phyloP scores from a whole-genome alignment of 2,113 vertebrate genomes.

The Macrotis lagotis region DNA sequence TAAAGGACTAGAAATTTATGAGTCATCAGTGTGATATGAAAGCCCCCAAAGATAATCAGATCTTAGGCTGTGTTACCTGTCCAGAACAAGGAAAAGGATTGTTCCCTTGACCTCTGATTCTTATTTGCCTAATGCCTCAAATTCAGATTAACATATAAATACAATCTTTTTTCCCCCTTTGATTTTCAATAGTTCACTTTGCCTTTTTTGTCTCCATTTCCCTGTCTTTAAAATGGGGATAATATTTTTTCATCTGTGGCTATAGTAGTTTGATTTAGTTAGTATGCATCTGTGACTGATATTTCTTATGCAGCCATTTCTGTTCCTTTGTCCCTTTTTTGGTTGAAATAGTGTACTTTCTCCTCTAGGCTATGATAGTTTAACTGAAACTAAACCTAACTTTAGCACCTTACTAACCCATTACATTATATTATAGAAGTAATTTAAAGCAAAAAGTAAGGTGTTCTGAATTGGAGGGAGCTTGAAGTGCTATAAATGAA shows the following conservation, averaged over 20 bases:
- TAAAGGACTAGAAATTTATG: not conserved
- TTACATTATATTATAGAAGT: constrained; percentile 63
- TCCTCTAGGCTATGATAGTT: constrained; percentile 42
- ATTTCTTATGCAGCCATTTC: constrained; percentile 32
- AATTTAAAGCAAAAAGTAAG: constrained; percentile 63
- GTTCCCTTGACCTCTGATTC: not conserved
- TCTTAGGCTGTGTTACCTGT: not conserved
- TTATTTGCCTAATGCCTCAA: not conserved
- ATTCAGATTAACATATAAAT: not conserved
- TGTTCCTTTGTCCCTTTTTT: constrained; percentile 13
- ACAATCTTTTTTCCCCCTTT: not conserved
- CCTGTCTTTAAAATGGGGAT: constrained; percentile 50
- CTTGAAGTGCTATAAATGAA: constrained; percentile 44
- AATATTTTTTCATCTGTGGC: not conserved
- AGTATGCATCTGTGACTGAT: not conserved
- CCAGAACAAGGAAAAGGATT: not conserved
- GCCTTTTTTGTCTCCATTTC: constrained; percentile 14
- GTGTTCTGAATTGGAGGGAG: constrained; percentile 52
- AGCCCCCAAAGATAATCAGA: not conserved
- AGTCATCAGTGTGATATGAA: not conserved
- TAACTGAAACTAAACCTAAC: constrained; percentile 28
- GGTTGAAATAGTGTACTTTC: constrained; percentile 33
- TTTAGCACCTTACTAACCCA: constrained; percentile 47
- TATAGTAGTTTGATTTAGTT: not conserved
- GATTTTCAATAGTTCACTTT: not conserved